A percentile compares a stretch with the other conserved stretches of the same genome.
These are phyloP conservation scores for Phalacrocorax pelagicus DNA, from an alignment of 2,113 vertebrate genomes.

Conservation along the genomic window DNA sequence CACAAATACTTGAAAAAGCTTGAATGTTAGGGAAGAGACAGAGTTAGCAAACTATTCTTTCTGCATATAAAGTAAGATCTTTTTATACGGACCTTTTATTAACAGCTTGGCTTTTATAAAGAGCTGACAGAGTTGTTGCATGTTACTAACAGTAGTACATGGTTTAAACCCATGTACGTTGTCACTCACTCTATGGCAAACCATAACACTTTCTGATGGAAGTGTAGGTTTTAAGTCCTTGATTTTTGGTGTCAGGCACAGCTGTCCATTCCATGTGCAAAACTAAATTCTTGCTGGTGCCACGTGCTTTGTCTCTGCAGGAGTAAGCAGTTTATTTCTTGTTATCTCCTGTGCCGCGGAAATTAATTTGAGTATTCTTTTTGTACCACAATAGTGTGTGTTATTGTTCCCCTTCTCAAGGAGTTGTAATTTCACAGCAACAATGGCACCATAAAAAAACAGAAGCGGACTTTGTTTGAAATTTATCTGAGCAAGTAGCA, in stretches of 20 bases:
- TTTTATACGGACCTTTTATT: constrained; percentile 20
- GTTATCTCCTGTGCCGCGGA: constrained; percentile 2
- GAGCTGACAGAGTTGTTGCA: neutral
- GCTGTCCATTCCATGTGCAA: neutral
- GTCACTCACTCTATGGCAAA: neutral
- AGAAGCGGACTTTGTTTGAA: constrained; percentile 32
- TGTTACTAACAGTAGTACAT: neutral
- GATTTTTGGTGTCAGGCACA: neutral
- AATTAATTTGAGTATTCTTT: constrained; percentile 22
- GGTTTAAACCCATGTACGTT: neutral
- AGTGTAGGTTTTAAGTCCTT: neutral
- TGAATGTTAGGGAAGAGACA: neutral
- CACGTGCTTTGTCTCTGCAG: constrained; percentile 12
- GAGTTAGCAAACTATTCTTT: neutral
- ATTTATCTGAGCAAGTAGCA: neutral
- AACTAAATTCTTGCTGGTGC: constrained; percentile 10
- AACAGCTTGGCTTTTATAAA: neutral
- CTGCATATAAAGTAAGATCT: neutral
- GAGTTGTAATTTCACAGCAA: neutral
- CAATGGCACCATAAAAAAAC: neutral
- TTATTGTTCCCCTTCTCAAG: constrained; percentile 19
- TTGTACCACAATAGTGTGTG: constrained; percentile 2
- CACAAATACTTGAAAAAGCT: neutral
- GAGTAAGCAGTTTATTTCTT: constrained; percentile 56
- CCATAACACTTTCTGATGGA: neutral